Conservation (phyloP, 1,140 invertebrate species). For the Drosophila virilis region DNA sequence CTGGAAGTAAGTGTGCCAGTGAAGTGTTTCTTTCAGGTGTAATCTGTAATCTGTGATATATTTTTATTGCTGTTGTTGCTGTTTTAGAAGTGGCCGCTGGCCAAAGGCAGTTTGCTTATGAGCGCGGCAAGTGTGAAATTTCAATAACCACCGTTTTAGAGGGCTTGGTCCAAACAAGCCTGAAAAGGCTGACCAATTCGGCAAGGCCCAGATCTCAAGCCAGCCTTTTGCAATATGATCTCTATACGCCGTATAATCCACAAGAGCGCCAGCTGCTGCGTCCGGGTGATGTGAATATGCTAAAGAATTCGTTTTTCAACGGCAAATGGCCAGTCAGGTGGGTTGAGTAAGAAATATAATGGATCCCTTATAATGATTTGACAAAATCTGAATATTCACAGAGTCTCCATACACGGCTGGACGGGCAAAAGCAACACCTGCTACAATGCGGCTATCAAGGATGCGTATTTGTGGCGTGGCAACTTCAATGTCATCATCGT, state of each 20-base stretch:
- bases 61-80: neutral
- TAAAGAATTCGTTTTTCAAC: slow-evolving; percentile 81
- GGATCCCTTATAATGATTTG: neutral
- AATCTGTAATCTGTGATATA: neutral
- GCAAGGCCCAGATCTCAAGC: slow-evolving; percentile 22
- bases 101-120: slow-evolving; percentile 59
- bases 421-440: slow-evolving; percentile 60
- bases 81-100: slow-evolving; percentile 23
- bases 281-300: slow-evolving; percentile 49
- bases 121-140: slow-evolving; percentile 68
- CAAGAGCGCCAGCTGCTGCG: slow-evolving; percentile 56
- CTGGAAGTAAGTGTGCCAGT: slow-evolving; percentile 49
- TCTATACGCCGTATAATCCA: slow-evolving; percentile 70
- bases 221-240: slow-evolving; percentile 66
- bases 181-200: slow-evolving; percentile 34
- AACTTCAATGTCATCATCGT: slow-evolving; percentile 86
- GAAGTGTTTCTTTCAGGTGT: slow-evolving; percentile 9
- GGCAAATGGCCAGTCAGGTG: slow-evolving; percentile 76
- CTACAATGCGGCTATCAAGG: slow-evolving; percentile 78
- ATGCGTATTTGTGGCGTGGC: slow-evolving; percentile 74
- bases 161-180: slow-evolving; percentile 47
- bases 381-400: slow-evolving; percentile 12
- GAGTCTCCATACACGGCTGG: slow-evolving; percentile 77
- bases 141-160: slow-evolving; percentile 53
- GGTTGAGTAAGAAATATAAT: neutral